A percentile compares a stretch with the other conserved stretches of the same genome.
phyloP scores from a whole-genome alignment of 1,140 invertebrate genomes.

The Aphelinus atriplicis region DNA sequence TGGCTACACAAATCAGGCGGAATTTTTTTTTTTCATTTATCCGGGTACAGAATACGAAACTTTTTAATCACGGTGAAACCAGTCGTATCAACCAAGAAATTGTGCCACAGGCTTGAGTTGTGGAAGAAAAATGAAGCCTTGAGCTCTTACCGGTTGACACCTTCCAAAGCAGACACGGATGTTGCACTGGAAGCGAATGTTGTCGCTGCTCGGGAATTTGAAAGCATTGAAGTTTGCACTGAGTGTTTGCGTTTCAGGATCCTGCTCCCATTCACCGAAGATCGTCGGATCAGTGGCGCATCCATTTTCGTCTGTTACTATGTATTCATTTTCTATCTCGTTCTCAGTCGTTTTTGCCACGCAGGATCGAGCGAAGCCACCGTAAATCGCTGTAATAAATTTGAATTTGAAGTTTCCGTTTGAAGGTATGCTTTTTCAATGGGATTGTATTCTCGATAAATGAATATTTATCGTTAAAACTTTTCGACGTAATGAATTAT shows the following conservation, averaged over 20 bases:
- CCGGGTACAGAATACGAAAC: too few relatives aligned
- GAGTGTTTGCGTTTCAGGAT: conserved; percentile 82
- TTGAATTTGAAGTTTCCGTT: conserved; percentile 4
- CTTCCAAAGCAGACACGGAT: conserved; percentile 94
- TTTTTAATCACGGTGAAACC: too few relatives aligned
- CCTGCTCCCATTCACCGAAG: conserved; percentile 93
- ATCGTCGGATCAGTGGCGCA: conserved; percentile 92
- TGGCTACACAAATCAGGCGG: too few relatives aligned
- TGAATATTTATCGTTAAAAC: not conserved
- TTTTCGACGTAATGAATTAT: too few relatives aligned
- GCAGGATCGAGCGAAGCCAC: conserved; percentile 91
- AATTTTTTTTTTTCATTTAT: too few relatives aligned
- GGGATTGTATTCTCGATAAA: not conserved
- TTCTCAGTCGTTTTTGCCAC: conserved; percentile 93
- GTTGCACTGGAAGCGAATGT: conserved; percentile 95
- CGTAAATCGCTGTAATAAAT: conserved; percentile 83
- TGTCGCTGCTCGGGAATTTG: conserved; percentile 94
- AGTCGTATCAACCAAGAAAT: too few relatives aligned
- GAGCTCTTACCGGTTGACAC: conserved; percentile 86
- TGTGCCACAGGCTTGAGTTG: too few relatives aligned
- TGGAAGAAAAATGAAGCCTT: too few relatives aligned
- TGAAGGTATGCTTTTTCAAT: too few relatives aligned
- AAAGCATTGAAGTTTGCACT: conserved; percentile 92
- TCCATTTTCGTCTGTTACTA: conserved; percentile 93
- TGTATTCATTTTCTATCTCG: conserved; percentile 88